phyloP scores from a whole-genome alignment of 64 coral and sea anemone species.

The Acropora yongei region DNA sequence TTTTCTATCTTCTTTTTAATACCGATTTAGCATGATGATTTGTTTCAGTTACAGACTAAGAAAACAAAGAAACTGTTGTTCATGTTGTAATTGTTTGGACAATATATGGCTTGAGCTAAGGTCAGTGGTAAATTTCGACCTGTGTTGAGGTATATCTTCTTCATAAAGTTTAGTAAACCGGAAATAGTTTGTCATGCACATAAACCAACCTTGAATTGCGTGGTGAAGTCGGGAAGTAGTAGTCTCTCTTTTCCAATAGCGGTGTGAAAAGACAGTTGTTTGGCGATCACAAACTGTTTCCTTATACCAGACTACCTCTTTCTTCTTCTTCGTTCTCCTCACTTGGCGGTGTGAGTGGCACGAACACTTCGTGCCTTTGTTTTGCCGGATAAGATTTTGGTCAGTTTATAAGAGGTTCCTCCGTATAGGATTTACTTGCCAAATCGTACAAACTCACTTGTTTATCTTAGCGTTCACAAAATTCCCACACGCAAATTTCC shows the following conservation, averaged over 20 bases:
- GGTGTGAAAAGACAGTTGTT: background rate
- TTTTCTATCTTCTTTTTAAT: no score
- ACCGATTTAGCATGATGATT: no score
- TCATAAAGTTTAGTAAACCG: constrained; percentile 3
- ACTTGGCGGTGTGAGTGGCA: no score
- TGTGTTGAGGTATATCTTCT: background rate
- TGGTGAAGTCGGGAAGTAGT: background rate
- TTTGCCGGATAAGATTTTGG: no score
- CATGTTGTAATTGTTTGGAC: no score
- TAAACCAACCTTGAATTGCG: background rate
- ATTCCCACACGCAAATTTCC: background rate
- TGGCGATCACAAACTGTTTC: background rate
- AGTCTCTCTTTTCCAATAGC: background rate
- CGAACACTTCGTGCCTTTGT: no score
- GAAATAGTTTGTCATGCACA: constrained; percentile 10
- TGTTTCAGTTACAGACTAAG: background rate
- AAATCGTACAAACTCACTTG: background rate
- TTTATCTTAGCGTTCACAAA: background rate
- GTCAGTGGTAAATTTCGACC: no score
- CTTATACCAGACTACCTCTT: background rate
- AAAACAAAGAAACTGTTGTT: no score
- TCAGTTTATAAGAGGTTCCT: no score
- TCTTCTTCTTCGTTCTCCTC: background rate
- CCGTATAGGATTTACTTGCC: background rate
- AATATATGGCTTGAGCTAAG: no score